Percentiles rank a stretch among this genome's conserved stretches.
These are phyloP conservation scores for Lymantria dispar DNA, from an alignment of 2,888 invertebrate genomes.

Conservation along the genomic window DNA sequence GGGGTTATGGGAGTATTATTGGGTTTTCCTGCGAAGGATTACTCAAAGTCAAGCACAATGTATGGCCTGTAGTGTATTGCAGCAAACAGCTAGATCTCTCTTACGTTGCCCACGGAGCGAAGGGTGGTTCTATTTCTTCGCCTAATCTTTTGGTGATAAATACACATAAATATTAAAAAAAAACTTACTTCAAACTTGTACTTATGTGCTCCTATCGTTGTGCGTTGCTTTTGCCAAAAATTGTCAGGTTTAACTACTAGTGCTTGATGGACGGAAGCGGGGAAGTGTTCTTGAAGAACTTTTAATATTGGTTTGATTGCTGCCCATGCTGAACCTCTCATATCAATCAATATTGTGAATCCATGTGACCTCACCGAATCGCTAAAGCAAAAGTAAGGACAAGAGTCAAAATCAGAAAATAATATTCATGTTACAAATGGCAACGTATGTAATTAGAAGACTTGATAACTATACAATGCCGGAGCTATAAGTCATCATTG, in stretches of 20 bases:
- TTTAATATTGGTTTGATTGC: conserved; percentile 98
- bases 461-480: too few species aligned
- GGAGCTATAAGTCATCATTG: not conserved
- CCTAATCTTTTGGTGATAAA: not conserved
- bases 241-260: conserved; percentile 99
- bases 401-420: too few species aligned
- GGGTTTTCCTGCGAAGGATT: too few species aligned
- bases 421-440: too few species aligned
- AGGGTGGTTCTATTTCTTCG: not conserved
- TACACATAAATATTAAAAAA: not conserved
- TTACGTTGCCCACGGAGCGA: too few species aligned
- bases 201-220: conserved; percentile 97
- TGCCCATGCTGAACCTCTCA: conserved; percentile 98
- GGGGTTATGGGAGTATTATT: too few species aligned
- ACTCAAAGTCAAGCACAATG: too few species aligned
- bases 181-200: conserved; percentile 96
- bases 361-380: conserved; percentile 93
- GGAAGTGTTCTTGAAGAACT: conserved; percentile 97
- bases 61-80: too few species aligned
- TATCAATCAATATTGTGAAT: conserved; percentile 98
- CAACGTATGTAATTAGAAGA: too few species aligned
- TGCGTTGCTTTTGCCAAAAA: conserved; percentile 99
- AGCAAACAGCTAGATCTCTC: too few species aligned
- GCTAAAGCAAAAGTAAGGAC: conserved; percentile 78
- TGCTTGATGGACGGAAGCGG: conserved; percentile 95